Evolutionary conservation across 2,888 invertebrate species (phyloP).

Genomic region (Drosophila antonietae): DNA sequence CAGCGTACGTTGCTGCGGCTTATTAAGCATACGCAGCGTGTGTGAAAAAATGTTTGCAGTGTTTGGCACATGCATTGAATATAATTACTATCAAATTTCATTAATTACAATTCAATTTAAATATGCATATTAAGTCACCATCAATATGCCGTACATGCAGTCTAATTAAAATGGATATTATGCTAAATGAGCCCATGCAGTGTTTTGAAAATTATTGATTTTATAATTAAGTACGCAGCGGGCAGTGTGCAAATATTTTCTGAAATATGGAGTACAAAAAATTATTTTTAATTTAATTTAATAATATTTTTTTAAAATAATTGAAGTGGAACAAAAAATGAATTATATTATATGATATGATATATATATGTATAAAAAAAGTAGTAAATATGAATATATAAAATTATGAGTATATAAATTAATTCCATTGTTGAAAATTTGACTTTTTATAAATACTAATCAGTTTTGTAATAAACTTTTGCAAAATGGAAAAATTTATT

Average conservation of each 20-base stretch:
- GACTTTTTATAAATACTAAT: too few species aligned
- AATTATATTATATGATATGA: too few species aligned
- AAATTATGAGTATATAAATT: too few species aligned
- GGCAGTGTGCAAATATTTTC: neutral
- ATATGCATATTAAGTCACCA: neutral
- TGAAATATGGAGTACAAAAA: neutral
- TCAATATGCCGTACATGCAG: neutral
- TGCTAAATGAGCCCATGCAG: constrained; percentile 12
- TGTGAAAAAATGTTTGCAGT: neutral
- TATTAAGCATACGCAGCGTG: constrained; percentile 41
- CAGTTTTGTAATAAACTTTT: too few species aligned
- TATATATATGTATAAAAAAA: too few species aligned
- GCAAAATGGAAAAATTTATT: too few species aligned
- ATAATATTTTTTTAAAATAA: too few species aligned
- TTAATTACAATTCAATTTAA: constrained; percentile 2
- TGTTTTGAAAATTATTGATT: constrained; percentile 6
- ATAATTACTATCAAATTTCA: neutral
- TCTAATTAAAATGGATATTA: constrained; percentile 18
- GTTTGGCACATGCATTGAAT: constrained; percentile 1
- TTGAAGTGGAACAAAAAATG: too few species aligned
- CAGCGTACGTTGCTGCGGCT: constrained; percentile 5
- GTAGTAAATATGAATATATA: too few species aligned
- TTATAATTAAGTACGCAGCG: neutral
- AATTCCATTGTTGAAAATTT: too few species aligned
- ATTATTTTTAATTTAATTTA: too few species aligned